Base-by-base conservation (phyloP, 2,888 invertebrate species). In the Xylocampa areola region DNA sequence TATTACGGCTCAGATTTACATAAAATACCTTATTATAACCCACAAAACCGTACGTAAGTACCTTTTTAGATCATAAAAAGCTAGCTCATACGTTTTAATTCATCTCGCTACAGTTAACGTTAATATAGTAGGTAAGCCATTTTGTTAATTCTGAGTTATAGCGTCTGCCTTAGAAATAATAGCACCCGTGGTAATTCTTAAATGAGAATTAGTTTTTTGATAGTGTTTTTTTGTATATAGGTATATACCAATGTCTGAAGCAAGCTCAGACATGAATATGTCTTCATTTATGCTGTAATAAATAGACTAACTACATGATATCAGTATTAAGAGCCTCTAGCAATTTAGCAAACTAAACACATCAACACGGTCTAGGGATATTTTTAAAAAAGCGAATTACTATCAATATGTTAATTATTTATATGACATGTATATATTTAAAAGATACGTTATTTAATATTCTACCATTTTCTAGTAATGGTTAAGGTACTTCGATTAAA, bases 71-170 rank as follows among this genome's bases (percentile, higher is more conserved):
- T 37, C 14, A 33, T 35, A 27, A 32, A 52, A 50, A 10, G 25
- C 4, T 23, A 32, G 1, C 16, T 16, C n/a, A 19, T n/a, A 27
- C 8, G 5, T 65, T 55, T 45, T 36, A 45, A 57, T 57, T 57
- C 11, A 39, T 33, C 53, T 47, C 21, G 27, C 16, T 37, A 13
- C 8, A 16, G 2, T 29, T 47, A 65, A 45, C 19, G 13, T 36
- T 47, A 55, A 53, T 33, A 23, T 14, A 63, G 29, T 45, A n/a
- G n/a, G n/a, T n/a, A 17, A 17, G 30, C 37, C 37, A 17, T 41
- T 64, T 55, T 14, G 23, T 37, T 54, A 55, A 45, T 23, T 13
- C 8, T 21, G 40, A 61, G 13, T 45, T 47, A 45, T 55, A 14
- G 23, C 21, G 45, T 55, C 45, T 55, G 35, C 30, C 21, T 40